Conservation (phyloP, 2,113 vertebrate species). For the Phyllostomus hastatus region DNA sequence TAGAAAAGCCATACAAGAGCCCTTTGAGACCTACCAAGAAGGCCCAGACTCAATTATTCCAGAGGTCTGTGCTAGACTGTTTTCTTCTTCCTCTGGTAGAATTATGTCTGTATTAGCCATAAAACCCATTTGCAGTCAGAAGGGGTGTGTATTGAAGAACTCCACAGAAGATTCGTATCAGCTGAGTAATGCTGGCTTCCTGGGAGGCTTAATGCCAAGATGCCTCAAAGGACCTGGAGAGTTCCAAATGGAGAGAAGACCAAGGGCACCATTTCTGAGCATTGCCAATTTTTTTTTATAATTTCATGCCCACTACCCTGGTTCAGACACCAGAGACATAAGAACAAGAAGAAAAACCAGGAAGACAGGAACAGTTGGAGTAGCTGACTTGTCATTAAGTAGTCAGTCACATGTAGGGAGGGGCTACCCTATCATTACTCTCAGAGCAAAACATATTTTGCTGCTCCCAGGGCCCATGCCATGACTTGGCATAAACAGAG, state of each 20-base stretch:
- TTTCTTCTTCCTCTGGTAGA: neutral
- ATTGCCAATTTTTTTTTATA: neutral
- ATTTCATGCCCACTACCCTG: neutral
- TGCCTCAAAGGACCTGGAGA: neutral
- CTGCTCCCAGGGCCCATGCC: neutral
- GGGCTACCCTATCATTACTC: constrained; percentile 63
- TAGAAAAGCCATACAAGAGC: neutral
- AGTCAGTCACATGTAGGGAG: constrained; percentile 36
- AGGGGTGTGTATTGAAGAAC: neutral
- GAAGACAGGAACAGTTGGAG: neutral
- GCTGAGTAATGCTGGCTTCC: neutral
- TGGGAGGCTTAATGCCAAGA: neutral
- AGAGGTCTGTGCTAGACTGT: neutral
- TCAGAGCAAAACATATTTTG: constrained; percentile 63
- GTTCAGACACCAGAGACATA: neutral
- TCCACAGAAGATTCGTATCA: neutral
- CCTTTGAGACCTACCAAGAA: neutral
- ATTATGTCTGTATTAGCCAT: neutral
- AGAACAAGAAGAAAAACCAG: neutral
- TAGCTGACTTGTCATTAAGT: constrained; percentile 38
- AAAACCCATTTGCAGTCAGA: neutral
- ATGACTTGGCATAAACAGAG: constrained; percentile 64
- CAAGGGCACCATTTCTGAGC: neutral
- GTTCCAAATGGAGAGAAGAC: neutral
- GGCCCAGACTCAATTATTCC: neutral